Evolutionary conservation across 1,140 invertebrate genomes (phyloP).

Genomic region (Luehdorfia chinensis): DNA sequence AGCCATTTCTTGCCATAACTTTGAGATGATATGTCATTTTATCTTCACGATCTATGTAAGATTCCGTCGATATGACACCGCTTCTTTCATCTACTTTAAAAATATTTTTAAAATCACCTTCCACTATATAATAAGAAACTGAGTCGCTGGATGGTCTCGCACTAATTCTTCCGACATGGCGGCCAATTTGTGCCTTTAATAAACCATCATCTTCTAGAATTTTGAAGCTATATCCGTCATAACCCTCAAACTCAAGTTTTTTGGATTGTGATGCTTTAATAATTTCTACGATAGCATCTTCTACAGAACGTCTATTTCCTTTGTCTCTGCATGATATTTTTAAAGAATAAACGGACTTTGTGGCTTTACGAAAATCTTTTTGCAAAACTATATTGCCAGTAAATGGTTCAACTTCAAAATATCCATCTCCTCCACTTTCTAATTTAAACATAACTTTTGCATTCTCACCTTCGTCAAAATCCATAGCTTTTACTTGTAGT

Average conservation of each 20-base stretch:
- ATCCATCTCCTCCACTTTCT: slow-evolving; percentile 85
- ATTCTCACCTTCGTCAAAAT: slow-evolving; percentile 91
- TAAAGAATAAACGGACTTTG: slow-evolving; percentile 84
- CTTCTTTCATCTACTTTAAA: slow-evolving; percentile 89
- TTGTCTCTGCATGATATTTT: slow-evolving; percentile 88
- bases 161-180: slow-evolving; percentile 87
- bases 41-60: slow-evolving; percentile 90
- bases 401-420: slow-evolving; percentile 87
- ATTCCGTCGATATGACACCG: slow-evolving; percentile 88
- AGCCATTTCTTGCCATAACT: slow-evolving; percentile 83
- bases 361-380: slow-evolving; percentile 79
- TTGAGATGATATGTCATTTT: slow-evolving; percentile 86
- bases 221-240: slow-evolving; percentile 87
- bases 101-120: slow-evolving; percentile 87
- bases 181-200: slow-evolving; percentile 75
- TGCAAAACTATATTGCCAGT: slow-evolving; percentile 85
- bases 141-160: slow-evolving; percentile 76
- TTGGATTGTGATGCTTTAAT: slow-evolving; percentile 84
- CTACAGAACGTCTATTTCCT: slow-evolving; percentile 82
- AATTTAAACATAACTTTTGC: slow-evolving; percentile 86
- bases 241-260: slow-evolving; percentile 84
- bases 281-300: slow-evolving; percentile 90
- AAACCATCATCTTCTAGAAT: slow-evolving; percentile 88
- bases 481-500: slow-evolving; percentile 85
- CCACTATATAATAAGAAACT: slow-evolving; percentile 88